Percentiles rank a stretch among this genome's conserved stretches.
Evolutionary conservation across 2,113 vertebrate species (phyloP).

Genomic region (Vireo altiloquus): DNA sequence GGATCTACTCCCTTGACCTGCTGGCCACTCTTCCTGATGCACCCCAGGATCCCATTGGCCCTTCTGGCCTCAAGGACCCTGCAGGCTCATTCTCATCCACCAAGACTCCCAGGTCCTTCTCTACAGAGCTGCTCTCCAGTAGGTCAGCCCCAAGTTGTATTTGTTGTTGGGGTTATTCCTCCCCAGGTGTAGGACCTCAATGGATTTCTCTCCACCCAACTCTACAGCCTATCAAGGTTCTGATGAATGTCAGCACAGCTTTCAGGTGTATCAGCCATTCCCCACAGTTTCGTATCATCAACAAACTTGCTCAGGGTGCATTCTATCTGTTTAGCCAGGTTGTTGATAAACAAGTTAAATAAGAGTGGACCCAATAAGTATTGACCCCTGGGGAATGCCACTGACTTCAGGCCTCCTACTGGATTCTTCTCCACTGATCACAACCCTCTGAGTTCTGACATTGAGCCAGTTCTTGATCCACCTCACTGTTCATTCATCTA

Average conservation of each 20-base stretch:
- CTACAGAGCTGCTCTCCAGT: neutral
- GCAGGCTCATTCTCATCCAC: neutral
- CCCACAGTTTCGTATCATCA: rapidly evolving
- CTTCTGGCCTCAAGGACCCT: neutral
- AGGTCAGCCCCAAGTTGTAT: neutral
- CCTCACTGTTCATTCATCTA: neutral
- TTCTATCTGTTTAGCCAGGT: neutral
- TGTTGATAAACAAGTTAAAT: neutral
- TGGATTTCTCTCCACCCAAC: neutral
- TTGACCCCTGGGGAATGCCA: no score
- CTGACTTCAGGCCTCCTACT: neutral
- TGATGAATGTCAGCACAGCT: neutral
- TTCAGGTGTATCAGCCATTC: neutral
- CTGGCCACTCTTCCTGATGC: no score
- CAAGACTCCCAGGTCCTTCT: neutral
- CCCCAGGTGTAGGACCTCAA: neutral
- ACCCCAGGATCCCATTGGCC: rapidly evolving
- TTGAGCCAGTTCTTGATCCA: neutral
- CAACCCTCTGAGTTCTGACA: neutral
- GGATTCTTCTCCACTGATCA: neutral
- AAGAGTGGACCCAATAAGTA: neutral
- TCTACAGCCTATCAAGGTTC: neutral
- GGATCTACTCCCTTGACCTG: neutral
- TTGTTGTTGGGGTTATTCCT: neutral
- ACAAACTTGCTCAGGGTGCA: neutral